A percentile compares a stretch with the other conserved stretches of the same genome.
Evolutionary conservation across 2,113 vertebrate species (phyloP).

Genomic region (Anguilla japonica): DNA sequence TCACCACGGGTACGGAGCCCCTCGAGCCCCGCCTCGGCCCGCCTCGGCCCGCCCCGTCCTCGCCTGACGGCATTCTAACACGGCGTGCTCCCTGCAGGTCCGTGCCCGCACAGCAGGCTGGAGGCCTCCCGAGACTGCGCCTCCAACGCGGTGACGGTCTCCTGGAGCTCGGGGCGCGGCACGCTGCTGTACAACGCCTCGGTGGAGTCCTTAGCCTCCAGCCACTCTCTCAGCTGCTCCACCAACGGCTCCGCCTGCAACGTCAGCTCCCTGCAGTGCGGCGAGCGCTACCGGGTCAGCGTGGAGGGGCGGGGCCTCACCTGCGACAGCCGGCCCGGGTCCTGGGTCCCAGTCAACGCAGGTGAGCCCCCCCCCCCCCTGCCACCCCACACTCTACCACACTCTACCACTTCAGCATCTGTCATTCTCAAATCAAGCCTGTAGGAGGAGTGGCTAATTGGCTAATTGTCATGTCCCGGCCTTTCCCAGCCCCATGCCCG

Average conservation of each 20-base stretch:
- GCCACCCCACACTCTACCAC: background rate
- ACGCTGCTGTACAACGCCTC: constrained; percentile 58
- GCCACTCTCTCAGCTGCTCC: constrained; percentile 22
- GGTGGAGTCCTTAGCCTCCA: constrained; percentile 29
- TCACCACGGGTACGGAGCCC: constrained; percentile 58
- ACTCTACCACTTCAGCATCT: background rate
- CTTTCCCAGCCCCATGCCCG: constrained; percentile 42
- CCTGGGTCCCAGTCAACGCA: constrained; percentile 10
- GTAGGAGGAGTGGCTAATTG: background rate
- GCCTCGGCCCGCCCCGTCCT: background rate
- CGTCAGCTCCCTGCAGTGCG: constrained; percentile 37
- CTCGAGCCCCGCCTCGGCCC: background rate
- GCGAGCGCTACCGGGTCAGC: constrained; percentile 34
- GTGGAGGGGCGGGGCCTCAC: constrained; percentile 26
- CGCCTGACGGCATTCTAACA: background rate
- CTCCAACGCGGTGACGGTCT: constrained; percentile 54
- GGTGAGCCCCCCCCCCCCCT: constrained; percentile 20
- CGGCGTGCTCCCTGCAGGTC: constrained; percentile 47
- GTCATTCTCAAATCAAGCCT: background rate
- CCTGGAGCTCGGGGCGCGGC: constrained; percentile 63
- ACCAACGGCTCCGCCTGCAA: constrained; percentile 35
- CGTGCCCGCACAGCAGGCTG: constrained; percentile 60
- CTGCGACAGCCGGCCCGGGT: constrained; percentile 20
- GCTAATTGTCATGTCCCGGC: background rate
- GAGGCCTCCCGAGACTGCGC: constrained; percentile 51